Evolutionary conservation across 2,888 invertebrate species (phyloP), one percentile per base, ranked within the genome.

Genomic region (Gymnosoma rotundatum): DNA sequence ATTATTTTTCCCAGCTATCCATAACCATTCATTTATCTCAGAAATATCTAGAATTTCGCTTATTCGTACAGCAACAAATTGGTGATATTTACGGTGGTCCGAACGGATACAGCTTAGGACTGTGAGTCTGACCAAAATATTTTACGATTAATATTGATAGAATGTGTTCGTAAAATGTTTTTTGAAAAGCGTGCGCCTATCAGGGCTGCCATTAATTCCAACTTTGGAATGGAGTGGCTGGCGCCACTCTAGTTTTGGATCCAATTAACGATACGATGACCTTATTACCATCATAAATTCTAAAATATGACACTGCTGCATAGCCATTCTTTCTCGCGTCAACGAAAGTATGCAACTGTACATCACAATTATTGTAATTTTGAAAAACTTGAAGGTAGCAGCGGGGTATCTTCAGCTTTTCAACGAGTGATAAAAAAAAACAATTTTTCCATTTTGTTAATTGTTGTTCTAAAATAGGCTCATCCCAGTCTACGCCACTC

Each of bases 241-340:
- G 86, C 3, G 83, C 78, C 32, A 83, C 79, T 25, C 81, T 83
- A 12, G 81, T 83, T 32, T 70, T 70, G 0, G 70, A 70, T 54
- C 58, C 79, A n/a, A 78, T 54, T 16, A 76, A 50, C 4, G 81
- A 74, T 50, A 54, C 32, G 8, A 32, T 18, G 21, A 66, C 58
- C 0, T 64, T 48, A 5, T 12, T 16, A 14, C 45, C 63, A 50
- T 61, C 61, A 0, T 32, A 54, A 36, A 78, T 18, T 70, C 85
- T 16, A 61, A 83, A 10, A 58, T 83, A 69, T 60, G 85, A 2
- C 21, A 72, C 54, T 42, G 78, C 70, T 8, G 78, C 54, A 21
- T 78, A 78, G 9, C 78, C 78, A 52, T 38, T 82, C 45, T 81
- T 69, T 20, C 85, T 86, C 3, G 87, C 87, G 70, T 88, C 86